These are phyloP conservation scores for Nomada hirtipes DNA, from an alignment of 2,888 invertebrate species.

Conservation along the genomic window DNA sequence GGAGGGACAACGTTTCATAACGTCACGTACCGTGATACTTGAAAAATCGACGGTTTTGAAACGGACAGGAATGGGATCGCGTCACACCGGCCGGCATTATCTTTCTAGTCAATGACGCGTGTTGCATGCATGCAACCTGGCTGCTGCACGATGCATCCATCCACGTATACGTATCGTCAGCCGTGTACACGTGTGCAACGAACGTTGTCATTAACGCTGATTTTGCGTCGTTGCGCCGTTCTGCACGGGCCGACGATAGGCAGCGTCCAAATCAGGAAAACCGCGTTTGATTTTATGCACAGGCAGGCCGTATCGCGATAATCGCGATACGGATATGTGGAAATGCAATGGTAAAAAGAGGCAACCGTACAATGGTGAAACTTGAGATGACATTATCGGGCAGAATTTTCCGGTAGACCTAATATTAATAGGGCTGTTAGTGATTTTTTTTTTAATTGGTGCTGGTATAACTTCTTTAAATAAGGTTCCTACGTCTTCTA, in stretches of 20 bases:
- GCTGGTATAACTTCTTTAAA: no score
- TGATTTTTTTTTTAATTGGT: no score
- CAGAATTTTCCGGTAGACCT: no score
- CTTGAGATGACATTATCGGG: no score
- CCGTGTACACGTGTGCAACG: not conserved
- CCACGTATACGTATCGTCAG: not conserved
- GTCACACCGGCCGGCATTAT: slow-evolving; percentile 28
- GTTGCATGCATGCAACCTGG: slow-evolving; percentile 6
- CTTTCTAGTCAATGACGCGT: slow-evolving; percentile 44
- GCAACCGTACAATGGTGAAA: no score
- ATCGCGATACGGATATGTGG: not conserved
- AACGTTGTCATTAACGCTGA: slow-evolving; percentile 58
- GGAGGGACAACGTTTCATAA: slow-evolving; percentile 44
- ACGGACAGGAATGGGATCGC: slow-evolving; percentile 38
- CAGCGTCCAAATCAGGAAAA: slow-evolving; percentile 52
- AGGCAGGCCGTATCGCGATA: not conserved
- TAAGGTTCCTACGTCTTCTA: no score
- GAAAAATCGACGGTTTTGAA: slow-evolving; percentile 54
- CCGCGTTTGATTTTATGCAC: slow-evolving; percentile 36
- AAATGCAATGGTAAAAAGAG: no score
- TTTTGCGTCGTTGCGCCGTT: slow-evolving; percentile 60
- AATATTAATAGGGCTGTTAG: no score
- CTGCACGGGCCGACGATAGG: slow-evolving; percentile 47
- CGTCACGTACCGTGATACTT: slow-evolving; percentile 11
- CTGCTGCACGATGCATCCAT: slow-evolving; percentile 14